Base-by-base conservation (phyloP, 2,888 invertebrate genomes). In the Rotaria sp. region DNA sequence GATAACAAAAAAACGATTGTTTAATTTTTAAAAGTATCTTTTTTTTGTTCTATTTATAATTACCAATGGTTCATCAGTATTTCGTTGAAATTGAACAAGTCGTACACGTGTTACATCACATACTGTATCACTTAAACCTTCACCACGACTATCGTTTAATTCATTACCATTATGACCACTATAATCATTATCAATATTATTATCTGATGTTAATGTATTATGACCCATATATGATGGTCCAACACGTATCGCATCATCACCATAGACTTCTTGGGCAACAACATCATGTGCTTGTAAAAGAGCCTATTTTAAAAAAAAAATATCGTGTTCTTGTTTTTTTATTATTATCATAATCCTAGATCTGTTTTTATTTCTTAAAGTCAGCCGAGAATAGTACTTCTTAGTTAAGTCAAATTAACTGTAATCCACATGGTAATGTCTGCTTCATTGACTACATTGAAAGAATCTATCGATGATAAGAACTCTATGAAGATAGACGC, bases 41-140 rank as follows among this genome's bases (percentile, higher is more conserved):
- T 7, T 30, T 35, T 13, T 30, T n/a, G 8, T 15, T 30, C 30
- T 57, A 26, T 30, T 30, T 15, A 15, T 59, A 11, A 4, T 93
- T 92, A 97, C 98, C 98, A 99, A 98, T 30, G 98, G 98, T 92
- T 99, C 99, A 91, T 98, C 98, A 88, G 97, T 97, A 92, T 97
- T 98, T 93, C 98, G 98, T 93, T 98, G 98, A 93, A 99, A 99
- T 93, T 99, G 98, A 90, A 99, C 98, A 91, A 99, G 94, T 90
- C 99, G 94, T 88, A 99, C 97, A 90, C 98, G 94, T 89, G 97
- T 97, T 92, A 99, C 96, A 93, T 96, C 95, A 41, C 84, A 59
- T 84, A 21, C 24, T 18, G 4, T 21, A 67, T 67, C 67, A 21
- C 7, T 67, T 67, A 67, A 8, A 86, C 94, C 94, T 86, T 94